Percentiles rank a stretch among this genome's conserved stretches.
Conservation (phyloP, 2,888 invertebrate genomes). For the Lepidocyrtoides sp. region DNA sequence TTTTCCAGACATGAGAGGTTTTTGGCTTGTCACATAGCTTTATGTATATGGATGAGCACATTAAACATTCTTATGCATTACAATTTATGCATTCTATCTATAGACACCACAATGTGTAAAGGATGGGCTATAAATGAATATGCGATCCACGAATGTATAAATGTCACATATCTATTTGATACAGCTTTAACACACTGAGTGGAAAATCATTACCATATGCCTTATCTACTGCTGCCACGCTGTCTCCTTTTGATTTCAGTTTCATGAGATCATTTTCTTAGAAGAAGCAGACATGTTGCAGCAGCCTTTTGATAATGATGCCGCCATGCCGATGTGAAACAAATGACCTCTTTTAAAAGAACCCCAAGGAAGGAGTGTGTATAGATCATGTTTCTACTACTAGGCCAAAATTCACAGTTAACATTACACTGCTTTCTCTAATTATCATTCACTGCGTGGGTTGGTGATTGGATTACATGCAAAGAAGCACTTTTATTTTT, state of each 20-base stretch:
- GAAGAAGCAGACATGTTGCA: not conserved
- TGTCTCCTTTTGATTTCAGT: slow-evolving; percentile 50
- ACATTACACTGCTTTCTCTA: not conserved
- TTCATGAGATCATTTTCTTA: slow-evolving; percentile 29
- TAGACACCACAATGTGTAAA: too few relatives aligned
- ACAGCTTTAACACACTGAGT: not conserved
- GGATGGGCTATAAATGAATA: not conserved
- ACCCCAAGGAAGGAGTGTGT: not conserved
- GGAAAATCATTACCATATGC: slow-evolving; percentile 9
- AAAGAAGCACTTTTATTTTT: not conserved
- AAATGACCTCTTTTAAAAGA: not conserved
- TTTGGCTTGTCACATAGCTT: not conserved
- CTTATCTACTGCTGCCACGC: slow-evolving; percentile 55
- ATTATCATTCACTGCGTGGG: too few relatives aligned
- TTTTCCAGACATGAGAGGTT: not conserved
- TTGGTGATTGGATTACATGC: too few relatives aligned
- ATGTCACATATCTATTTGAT: slow-evolving; percentile 9
- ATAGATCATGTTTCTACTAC: not conserved
- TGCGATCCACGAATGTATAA: not conserved
- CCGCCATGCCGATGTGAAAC: not conserved
- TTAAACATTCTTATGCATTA: not conserved
- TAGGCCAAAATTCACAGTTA: not conserved
- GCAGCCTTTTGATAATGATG: not conserved
- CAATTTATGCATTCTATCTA: too few relatives aligned
- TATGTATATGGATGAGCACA: not conserved